Evolutionary conservation across 2,888 invertebrate genomes (phyloP).

Genomic region (Cynaeus angustus): DNA sequence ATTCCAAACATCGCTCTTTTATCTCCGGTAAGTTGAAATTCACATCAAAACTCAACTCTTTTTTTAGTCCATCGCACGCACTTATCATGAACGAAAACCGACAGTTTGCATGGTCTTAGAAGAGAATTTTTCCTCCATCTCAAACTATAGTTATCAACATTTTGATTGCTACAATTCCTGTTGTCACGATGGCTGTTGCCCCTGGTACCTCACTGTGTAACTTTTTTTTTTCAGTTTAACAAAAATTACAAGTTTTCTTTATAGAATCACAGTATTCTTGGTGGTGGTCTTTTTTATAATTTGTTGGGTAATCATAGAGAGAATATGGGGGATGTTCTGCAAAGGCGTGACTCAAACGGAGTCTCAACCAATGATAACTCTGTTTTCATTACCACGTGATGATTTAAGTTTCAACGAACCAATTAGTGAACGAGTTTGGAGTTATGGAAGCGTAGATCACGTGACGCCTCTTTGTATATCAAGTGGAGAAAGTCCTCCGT

Average conservation of each 20-base stretch:
- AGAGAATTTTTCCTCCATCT: background rate
- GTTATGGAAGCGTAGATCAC: background rate
- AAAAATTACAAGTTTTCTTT: background rate
- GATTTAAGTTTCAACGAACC: background rate
- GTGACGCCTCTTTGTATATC: background rate
- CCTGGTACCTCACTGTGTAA: conserved; percentile 4
- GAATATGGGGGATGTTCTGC: background rate
- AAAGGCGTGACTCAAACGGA: background rate
- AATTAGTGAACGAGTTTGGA: background rate
- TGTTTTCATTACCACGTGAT: background rate
- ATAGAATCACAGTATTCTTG: background rate
- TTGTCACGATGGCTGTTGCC: background rate
- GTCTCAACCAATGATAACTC: background rate
- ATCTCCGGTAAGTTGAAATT: no score
- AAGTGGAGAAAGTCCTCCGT: background rate
- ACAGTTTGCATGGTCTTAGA: background rate
- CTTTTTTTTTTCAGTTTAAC: background rate
- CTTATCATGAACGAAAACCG: background rate
- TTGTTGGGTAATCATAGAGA: background rate
- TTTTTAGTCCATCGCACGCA: background rate
- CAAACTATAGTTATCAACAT: background rate
- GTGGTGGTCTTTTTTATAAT: background rate
- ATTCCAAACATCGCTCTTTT: background rate
- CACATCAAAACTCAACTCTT: no score
- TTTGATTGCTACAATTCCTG: background rate